Evolutionary conservation across 2,888 invertebrate species (phyloP), one percentile per base, ranked within the genome.

Genomic region (Stegana nigrithorax): DNA sequence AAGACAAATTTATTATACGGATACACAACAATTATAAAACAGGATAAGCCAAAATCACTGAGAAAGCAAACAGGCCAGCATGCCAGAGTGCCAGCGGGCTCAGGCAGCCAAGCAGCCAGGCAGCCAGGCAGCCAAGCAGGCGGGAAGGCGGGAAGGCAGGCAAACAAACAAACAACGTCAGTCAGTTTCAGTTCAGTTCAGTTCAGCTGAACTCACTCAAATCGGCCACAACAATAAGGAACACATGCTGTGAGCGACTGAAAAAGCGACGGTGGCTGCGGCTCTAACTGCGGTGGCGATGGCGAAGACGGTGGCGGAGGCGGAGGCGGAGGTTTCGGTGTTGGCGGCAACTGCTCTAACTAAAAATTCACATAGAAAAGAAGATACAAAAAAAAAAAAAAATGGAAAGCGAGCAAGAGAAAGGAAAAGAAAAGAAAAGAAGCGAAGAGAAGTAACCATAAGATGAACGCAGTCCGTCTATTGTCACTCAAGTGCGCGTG

Each of bases 1-100:
- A 58, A 58, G 58, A 58, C 45, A 58, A 45, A 58, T 58, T 45
- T 42, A 42, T 55, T 45, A 58, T 58, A 19, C 23, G 27, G 27
- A 53, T 39, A 17, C 6, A 39, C 10, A 39, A 39, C 39, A 39
- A 39, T 39, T 39, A 39, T 39, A 39, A n/a, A 39, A 39, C 39
- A 39, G 39, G 39, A 39, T 39, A 39, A 39, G 39, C 39, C 39
- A 17, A 39, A 39, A 39, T 39, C 39, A 39, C 14, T 2, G 14
- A 39, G n/a, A 39, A 39, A 39, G n/a, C 39, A 39, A 10, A n/a
- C 14, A 39, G 39, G 39, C 39, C 14, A 29, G 29, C 10, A 6
- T 7, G 29, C 10, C 29, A 29, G 10, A n/a, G n/a, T n/a, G n/a
- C n/a, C n/a, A n/a, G n/a, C n/a, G n/a, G n/a, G n/a, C n/a, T 7